Conservation (phyloP, 2,797 vertebrate genomes). For the Astyanax mexicanus region DNA sequence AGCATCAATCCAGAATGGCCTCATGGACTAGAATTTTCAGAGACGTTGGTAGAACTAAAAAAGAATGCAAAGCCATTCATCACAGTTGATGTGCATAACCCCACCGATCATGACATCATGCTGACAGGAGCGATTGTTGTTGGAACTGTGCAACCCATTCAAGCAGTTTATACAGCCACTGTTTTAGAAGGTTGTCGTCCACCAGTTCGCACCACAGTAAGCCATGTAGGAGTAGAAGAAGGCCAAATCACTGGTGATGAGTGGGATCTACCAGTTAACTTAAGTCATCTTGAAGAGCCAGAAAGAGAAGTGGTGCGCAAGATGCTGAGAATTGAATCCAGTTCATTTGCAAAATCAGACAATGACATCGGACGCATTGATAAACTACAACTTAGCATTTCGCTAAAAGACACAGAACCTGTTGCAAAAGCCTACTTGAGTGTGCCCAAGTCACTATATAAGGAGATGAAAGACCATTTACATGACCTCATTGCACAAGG, state of each 20-base stretch:
- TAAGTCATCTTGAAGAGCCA: neutral
- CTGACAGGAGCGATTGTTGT: neutral
- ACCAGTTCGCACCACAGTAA: neutral
- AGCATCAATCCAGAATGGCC: constrained; percentile 43
- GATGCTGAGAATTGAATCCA: neutral
- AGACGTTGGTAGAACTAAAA: constrained; percentile 34
- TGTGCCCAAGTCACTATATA: neutral
- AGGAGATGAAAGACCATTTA: neutral
- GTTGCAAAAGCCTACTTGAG: neutral
- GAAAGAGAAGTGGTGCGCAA: neutral
- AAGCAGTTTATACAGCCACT: neutral
- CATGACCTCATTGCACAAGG: neutral
- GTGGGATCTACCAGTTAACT: constrained; percentile 9
- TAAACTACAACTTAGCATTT: neutral
- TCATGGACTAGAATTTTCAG: constrained; percentile 51
- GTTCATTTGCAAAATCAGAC: neutral
- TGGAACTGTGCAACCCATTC: constrained; percentile 22
- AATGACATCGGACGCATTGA: constrained; percentile 20
- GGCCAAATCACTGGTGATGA: neutral
- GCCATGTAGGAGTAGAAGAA: too few relatives aligned
- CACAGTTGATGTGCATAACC: constrained; percentile 27
- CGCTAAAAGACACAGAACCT: neutral
- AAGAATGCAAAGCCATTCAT: constrained; percentile 24
- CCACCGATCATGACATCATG: constrained; percentile 44
- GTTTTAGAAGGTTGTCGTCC: neutral